Evolutionary conservation across 1,140 invertebrate species (phyloP).

Genomic region (Pachypeltis micranthus): DNA sequence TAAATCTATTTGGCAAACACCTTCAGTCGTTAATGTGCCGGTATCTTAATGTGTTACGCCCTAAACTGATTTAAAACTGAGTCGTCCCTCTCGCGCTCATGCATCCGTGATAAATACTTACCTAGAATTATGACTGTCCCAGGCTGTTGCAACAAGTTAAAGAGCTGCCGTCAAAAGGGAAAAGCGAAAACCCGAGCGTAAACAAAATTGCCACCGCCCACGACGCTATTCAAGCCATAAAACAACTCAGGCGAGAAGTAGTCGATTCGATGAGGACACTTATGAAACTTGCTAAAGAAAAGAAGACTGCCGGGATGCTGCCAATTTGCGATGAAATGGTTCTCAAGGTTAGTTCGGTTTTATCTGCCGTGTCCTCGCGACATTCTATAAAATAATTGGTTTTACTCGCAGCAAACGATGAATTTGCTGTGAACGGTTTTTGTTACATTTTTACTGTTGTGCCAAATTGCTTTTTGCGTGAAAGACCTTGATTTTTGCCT

Average conservation of each 20-base stretch:
- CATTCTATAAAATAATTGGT: too few species aligned
- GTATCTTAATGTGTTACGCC: too few species aligned
- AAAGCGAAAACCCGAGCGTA: conserved; percentile 44
- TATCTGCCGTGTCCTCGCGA: too few species aligned
- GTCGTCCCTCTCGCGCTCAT: not conserved
- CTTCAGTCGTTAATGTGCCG: too few species aligned
- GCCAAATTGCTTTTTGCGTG: too few species aligned
- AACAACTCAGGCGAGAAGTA: conserved; percentile 61
- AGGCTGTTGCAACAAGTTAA: conserved; percentile 72
- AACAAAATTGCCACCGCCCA: conserved; percentile 68
- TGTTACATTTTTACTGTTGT: too few species aligned
- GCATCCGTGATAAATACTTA: too few species aligned
- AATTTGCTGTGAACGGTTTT: too few species aligned
- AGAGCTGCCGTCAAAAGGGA: conserved; percentile 53
- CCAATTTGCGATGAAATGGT: conserved; percentile 67
- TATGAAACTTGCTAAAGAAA: conserved; percentile 56
- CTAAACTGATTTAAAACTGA: not conserved
- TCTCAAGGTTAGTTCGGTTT: conserved; percentile 39
- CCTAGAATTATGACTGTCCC: too few species aligned
- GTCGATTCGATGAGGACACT: conserved; percentile 63
- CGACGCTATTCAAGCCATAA: conserved; percentile 65
- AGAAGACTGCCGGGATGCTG: conserved; percentile 58
- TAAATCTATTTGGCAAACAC: too few species aligned
- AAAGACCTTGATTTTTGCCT: too few species aligned
- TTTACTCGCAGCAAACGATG: too few species aligned